Conservation (phyloP, 2,113 vertebrate species). For the Cyprinodon tularosa region DNA sequence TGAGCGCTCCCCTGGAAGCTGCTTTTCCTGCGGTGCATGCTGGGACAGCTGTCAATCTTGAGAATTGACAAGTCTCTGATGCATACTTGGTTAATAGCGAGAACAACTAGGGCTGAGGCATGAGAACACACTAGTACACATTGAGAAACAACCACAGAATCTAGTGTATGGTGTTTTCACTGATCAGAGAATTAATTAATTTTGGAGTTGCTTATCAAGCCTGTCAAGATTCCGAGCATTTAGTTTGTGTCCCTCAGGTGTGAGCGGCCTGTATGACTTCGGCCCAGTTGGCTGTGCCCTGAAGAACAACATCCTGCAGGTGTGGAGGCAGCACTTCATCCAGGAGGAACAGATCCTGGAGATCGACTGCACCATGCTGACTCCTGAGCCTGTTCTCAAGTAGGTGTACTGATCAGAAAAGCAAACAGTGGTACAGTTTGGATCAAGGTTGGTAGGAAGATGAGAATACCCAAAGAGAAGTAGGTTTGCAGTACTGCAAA, state of each 20-base stretch:
- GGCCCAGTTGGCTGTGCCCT: slow-evolving; percentile 96
- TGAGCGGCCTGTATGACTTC: slow-evolving; percentile 96
- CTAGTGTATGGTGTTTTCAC: background rate
- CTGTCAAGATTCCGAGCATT: too few species aligned
- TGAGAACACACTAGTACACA: too few species aligned
- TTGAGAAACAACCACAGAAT: too few species aligned
- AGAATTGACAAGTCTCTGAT: too few species aligned
- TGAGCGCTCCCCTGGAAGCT: too few species aligned
- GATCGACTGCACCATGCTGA: slow-evolving; percentile 99
- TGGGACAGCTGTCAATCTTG: too few species aligned
- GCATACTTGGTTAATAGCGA: too few species aligned
- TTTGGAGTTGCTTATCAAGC: too few species aligned
- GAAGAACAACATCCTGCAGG: slow-evolving; percentile 97
- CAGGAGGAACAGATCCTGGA: slow-evolving; percentile 98
- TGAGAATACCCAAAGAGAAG: background rate
- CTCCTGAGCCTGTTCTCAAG: slow-evolving; percentile 93
- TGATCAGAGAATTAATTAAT: background rate
- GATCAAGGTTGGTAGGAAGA: too few species aligned
- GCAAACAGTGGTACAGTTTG: background rate
- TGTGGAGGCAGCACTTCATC: slow-evolving; percentile 98
- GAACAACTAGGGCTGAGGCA: too few species aligned
- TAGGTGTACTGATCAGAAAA: slow-evolving; percentile 65
- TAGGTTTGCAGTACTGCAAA: background rate
- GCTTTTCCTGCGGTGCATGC: too few species aligned
- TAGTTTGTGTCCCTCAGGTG: slow-evolving; percentile 79